Percentiles rank a stretch among this genome's conserved stretches.
These are phyloP conservation scores for Scolopax mira DNA, from an alignment of 2,113 vertebrate genomes.

Conservation along the genomic window DNA sequence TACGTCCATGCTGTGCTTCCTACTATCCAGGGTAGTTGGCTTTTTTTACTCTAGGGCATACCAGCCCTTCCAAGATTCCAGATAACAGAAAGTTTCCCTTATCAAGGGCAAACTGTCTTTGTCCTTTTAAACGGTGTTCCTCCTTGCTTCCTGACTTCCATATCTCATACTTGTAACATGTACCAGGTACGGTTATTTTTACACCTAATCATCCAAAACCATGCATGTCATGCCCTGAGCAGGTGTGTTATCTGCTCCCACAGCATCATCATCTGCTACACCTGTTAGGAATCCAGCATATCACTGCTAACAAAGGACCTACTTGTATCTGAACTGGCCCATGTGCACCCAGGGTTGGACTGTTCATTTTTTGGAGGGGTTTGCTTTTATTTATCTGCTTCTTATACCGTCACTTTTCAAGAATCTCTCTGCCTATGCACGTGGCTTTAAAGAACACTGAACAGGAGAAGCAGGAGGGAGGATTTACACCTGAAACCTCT, in stretches of 20 bases:
- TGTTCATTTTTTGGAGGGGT: not conserved
- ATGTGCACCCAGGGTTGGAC: fast-evolving
- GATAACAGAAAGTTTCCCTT: not conserved
- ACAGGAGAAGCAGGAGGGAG: not conserved
- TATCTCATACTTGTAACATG: not conserved
- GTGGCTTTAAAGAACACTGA: not conserved
- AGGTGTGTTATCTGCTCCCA: not conserved
- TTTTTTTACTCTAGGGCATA: not conserved
- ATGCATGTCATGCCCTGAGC: not conserved
- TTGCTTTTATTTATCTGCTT: not conserved
- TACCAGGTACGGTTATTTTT: not conserved
- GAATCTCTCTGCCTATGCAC: not conserved
- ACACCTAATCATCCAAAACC: not conserved
- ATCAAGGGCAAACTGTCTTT: not conserved
- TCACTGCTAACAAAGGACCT: not conserved
- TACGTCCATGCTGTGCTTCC: not conserved
- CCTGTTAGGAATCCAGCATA: not conserved
- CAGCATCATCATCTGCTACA: not conserved
- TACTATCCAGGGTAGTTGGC: fast-evolving
- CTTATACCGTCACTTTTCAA: not conserved
- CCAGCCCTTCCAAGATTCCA: not conserved
- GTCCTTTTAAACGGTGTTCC: not conserved
- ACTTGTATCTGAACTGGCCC: not conserved
- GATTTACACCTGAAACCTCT: not conserved
- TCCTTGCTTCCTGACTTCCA: not conserved